A percentile compares a stretch with the other conserved stretches of the same genome.
phyloP scores from a whole-genome alignment of 2,797 vertebrate species.

The Poecilia velifera region DNA sequence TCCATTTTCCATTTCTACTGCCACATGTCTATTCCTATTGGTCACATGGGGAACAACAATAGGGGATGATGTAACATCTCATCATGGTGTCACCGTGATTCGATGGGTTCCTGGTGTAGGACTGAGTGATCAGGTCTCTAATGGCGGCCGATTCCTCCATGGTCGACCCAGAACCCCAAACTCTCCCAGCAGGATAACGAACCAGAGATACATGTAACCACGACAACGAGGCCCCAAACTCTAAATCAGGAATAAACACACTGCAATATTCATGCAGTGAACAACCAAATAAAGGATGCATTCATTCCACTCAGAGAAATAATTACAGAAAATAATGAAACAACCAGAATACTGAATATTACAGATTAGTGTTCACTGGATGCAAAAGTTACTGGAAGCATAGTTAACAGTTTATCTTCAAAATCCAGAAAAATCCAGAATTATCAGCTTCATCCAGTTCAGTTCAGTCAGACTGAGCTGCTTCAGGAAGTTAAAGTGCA shows the following conservation, averaged over 20 bases:
- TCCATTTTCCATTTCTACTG: neutral
- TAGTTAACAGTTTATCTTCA: neutral
- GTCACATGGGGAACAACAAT: neutral
- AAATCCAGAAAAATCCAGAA: neutral
- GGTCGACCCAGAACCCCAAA: neutral
- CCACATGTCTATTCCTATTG: neutral
- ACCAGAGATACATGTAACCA: neutral
- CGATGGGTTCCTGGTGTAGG: neutral
- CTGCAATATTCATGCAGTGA: neutral
- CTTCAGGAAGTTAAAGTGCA: neutral
- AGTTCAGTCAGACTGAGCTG: neutral
- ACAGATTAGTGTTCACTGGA: neutral
- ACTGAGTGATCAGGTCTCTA: neutral
- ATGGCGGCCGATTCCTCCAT: neutral
- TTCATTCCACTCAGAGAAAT: neutral
- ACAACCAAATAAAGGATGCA: neutral
- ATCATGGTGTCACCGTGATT: neutral
- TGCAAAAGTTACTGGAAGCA: neutral
- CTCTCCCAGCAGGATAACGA: neutral
- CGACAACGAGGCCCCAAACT: neutral
- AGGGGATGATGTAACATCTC: neutral
- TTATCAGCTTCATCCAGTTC: neutral
- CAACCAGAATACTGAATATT: neutral
- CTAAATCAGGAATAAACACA: neutral
- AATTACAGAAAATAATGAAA: neutral